Conservation (phyloP, 2,888 invertebrate genomes). For the Sericinus montela region DNA sequence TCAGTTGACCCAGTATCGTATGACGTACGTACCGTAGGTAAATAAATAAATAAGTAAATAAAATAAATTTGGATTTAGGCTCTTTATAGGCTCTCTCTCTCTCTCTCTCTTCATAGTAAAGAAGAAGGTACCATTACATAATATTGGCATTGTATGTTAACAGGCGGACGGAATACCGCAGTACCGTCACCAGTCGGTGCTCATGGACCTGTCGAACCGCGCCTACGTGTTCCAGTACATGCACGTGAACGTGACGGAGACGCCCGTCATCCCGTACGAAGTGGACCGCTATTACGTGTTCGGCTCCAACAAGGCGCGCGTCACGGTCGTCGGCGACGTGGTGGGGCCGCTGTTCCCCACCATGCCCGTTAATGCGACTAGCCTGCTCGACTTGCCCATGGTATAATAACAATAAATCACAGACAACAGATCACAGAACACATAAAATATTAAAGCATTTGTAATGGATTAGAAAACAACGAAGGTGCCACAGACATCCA, state of each 20-base stretch:
- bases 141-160: no score
- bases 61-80: no score
- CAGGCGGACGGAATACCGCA: slow-evolving; percentile 95
- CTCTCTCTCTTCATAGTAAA: no score
- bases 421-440: no score
- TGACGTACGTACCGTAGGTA: no score
- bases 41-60: no score
- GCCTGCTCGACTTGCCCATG: slow-evolving; percentile 89
- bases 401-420: slow-evolving; percentile 41
- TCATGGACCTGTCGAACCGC: slow-evolving; percentile 94
- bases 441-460: no score
- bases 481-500: no score
- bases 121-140: no score
- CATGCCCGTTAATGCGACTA: slow-evolving; percentile 94
- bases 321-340: slow-evolving; percentile 94
- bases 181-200: slow-evolving; percentile 93
- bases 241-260: slow-evolving; percentile 97
- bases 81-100: no score
- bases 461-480: no score
- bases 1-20: no score
- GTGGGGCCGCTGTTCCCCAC: slow-evolving; percentile 96
- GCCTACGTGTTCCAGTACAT: slow-evolving; percentile 96
- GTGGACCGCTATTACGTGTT: slow-evolving; percentile 93
- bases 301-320: slow-evolving; percentile 91
- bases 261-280: slow-evolving; percentile 94